Evolutionary conservation across 2,113 vertebrate genomes (phyloP), one percentile per base, ranked within the genome.

Genomic region (Pundamilia nyererei): DNA sequence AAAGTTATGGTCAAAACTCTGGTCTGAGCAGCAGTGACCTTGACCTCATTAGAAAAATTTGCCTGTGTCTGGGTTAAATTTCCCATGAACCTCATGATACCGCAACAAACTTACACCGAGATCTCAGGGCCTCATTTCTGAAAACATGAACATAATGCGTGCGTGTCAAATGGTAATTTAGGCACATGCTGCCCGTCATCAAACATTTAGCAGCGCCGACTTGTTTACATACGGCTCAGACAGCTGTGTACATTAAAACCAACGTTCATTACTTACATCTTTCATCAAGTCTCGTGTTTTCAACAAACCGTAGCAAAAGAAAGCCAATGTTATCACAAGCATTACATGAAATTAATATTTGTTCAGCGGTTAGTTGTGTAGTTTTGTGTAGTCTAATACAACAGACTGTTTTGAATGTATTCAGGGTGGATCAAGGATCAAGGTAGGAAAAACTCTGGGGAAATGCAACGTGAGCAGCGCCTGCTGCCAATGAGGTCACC

Each of bases 161-260:
- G 54, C 5, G 17, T 51, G 45, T 51, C 26, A 33, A 51, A 77
- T 33, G 26, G 45, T 85, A 86, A 89, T 87, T 77, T 79, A 86
- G 87, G 55, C 89, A 83, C 53, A 81, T 24, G 51, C 55, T 17
- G 56, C 70, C 70, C 19, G 40, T 40, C 35, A 80, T 89, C 29
- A 87, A 85, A 81, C 77, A 87, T 85, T 86, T 47, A 83, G 54
- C 21, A 53, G 70, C 70, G 19, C 15, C 2, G 11, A 38, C 47
- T 49, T 81, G 83, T 92, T 91, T 88, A 72, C 82, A 83, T 80
- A 55, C 6, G 29, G 84, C 45, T 77, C 72, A 77, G 72, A 51
- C 26, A 0, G 72, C 72, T 86, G 62, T 72, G 72, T 40, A 53
- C 77, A 89, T 80, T 75, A 62, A 89, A 38, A 56, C 15, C 33